Evolutionary conservation across 2,113 vertebrate genomes (phyloP), one percentile per base, ranked within the genome.

Genomic region (Eidolon helvum): DNA sequence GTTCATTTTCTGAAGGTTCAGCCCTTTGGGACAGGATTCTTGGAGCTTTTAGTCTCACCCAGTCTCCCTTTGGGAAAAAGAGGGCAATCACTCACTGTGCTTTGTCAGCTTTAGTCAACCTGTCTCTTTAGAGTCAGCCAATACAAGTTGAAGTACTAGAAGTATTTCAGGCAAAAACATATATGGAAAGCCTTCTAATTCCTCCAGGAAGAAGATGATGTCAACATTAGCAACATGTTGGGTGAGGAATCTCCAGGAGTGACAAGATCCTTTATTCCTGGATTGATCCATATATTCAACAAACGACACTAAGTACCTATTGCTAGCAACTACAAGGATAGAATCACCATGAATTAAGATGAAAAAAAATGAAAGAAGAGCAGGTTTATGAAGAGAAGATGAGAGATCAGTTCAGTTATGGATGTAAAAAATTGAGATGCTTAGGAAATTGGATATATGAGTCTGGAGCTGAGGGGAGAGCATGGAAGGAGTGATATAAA

Each of bases 71-170:
- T 53, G 80, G 87, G 5, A 14, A 72, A 84, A 94, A 4, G 1
- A n/a, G 22, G 68, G 18, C 0, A 9, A 68, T 87, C 16, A n/a
- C 21, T 96, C 55, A 55, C 5, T 15, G 94, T 85, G 74, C 69
- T 92, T 92, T 94, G 66, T 90, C 53, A 94, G 57, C 35, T 83
- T 61, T 21, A 3, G 48, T 87, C 28, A 93, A 10, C 75, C 45
- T 94, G 43, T 8, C 0, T 98, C 80, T 94, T 68, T 93, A 85
- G 83, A 55, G 50, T 95, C 38, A 96, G 30, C 88, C 61, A 82
- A 7, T 38, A n/a, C 0, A 96, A 22, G 86, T 5, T 65, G 63
- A 48, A 0, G 19, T 79, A 91, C 57, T 74, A 48, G 48, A 80
- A 63, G 18, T 40, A 61, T 24, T 75, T 69, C 28, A 45, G 16